Evolutionary conservation across 2,888 invertebrate species (phyloP).

Genomic region (Dynastes maya): DNA sequence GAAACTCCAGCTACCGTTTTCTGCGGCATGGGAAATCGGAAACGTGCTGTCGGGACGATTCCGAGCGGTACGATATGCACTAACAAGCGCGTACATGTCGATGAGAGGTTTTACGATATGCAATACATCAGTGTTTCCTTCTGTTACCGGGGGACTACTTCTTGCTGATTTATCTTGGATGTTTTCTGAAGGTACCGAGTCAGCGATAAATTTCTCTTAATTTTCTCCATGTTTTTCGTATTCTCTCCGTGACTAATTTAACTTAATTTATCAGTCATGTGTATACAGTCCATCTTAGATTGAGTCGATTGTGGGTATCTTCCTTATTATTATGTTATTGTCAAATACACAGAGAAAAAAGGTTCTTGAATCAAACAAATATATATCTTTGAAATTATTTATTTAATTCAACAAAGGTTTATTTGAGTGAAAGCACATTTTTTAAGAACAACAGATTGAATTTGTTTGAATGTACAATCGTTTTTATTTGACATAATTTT

Average conservation of each 20-base stretch:
- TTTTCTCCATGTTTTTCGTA: not conserved
- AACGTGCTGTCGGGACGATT: slow-evolving; percentile 54
- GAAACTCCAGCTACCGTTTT: slow-evolving; percentile 51
- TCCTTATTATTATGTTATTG: no score
- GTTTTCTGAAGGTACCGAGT: slow-evolving; percentile 14
- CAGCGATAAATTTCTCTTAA: slow-evolving; percentile 6
- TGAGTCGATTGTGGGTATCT: no score
- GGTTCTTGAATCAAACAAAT: no score
- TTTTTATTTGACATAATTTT: no score
- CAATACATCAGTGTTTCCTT: slow-evolving; percentile 41
- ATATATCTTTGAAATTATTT: no score
- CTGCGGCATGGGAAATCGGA: slow-evolving; percentile 54
- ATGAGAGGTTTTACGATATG: slow-evolving; percentile 48
- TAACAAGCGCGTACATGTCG: slow-evolving; percentile 47
- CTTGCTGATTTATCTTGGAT: slow-evolving; percentile 24
- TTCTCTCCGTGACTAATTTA: not conserved
- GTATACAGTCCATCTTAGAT: not conserved
- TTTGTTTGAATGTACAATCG: no score
- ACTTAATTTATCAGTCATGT: not conserved
- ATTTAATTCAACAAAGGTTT: no score
- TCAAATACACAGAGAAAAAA: no score
- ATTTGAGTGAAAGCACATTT: no score
- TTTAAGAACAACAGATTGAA: no score
- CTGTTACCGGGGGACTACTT: slow-evolving; percentile 11
- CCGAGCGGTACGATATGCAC: slow-evolving; percentile 7